Conservation (phyloP, 1,140 invertebrate species). For the Brachionus sp. region DNA sequence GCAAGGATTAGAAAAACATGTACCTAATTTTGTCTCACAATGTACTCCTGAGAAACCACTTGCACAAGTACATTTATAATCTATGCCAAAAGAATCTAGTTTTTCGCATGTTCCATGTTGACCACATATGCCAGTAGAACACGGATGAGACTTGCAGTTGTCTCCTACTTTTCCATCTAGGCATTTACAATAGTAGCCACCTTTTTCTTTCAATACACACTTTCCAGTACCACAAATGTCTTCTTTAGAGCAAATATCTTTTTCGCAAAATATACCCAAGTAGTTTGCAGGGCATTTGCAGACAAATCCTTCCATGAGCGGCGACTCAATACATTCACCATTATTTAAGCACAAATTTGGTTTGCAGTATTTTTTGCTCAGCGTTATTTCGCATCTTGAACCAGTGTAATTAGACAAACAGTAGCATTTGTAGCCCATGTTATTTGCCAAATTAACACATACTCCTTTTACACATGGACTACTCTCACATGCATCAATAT, state of each 20-base stretch:
- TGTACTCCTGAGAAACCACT: constrained; percentile 13
- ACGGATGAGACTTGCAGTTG: constrained; percentile 47
- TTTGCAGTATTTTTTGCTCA: constrained; percentile 1
- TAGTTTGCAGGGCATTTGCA: constrained; percentile 33
- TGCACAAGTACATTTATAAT: neutral
- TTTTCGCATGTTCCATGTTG: constrained; percentile 49
- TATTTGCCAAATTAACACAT: neutral
- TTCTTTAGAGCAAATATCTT: neutral
- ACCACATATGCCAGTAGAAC: constrained; percentile 49
- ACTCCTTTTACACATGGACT: constrained; percentile 45
- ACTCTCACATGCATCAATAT: neutral
- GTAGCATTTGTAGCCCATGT: constrained; percentile 9
- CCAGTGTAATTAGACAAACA: constrained; percentile 36
- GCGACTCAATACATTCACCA: constrained; percentile 36
- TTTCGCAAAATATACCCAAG: constrained; percentile 37
- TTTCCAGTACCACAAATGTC: neutral
- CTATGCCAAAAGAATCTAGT: constrained; percentile 44
- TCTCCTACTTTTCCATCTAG: neutral
- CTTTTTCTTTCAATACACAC: neutral
- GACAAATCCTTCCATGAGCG: neutral
- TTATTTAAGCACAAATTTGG: constrained; percentile 7
- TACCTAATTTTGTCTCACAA: constrained; percentile 50
- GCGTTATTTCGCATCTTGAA: neutral
- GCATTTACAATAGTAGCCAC: constrained; percentile 28
- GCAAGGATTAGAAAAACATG: constrained; percentile 33